Base-by-base conservation (phyloP, 2,797 vertebrate species). In the Novumbra hubbsi region DNA sequence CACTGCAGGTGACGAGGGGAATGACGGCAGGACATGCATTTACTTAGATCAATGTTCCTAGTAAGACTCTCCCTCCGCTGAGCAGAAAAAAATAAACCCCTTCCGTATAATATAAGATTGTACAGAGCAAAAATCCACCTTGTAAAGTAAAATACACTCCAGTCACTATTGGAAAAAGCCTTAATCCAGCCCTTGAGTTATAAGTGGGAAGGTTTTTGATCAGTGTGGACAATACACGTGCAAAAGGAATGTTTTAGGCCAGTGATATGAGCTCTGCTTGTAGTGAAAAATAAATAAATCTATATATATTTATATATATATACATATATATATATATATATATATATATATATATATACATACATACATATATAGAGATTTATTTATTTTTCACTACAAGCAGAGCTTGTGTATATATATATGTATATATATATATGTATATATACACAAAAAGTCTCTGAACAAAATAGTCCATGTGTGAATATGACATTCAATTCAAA, bases 31-130 rank as follows among this genome's bases (percentile, higher is more conserved):
- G 77, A 65, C 74, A 79, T 76, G 75, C 52, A 74, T 76, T 84
- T 71, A 73, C 82, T 84, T 69, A 78, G 78, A 88, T 90, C 86
- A 82, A 72, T 77, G 30, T 81, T 60, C 76, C 50, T 50, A 57
- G 70, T 82, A 84, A 79, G 75, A 71, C 50, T 69, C 14, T 65
- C 11, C 34, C 48, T 66, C 80, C 70, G 72, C 49, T 81, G 75
- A 66, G 67, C 41, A 71, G 41, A 65, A 68, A 68, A 81, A 55
- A 45, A 72, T 70, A 70, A 60, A 21, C 70, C 57, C 60, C 70
- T 45, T 45, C 79, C 12, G 63, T 52, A 64, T 57, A 76, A 73
- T 73, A 72, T 70, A 72, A 74, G 41, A n/a, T 12, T 4, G 32
- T 17, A 19, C 32, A 7, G 28, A 1, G 30, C 15, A 70, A 70